These are phyloP conservation scores for Ovis aries DNA, from an alignment of 2,113 vertebrate genomes.

Conservation along the genomic window DNA sequence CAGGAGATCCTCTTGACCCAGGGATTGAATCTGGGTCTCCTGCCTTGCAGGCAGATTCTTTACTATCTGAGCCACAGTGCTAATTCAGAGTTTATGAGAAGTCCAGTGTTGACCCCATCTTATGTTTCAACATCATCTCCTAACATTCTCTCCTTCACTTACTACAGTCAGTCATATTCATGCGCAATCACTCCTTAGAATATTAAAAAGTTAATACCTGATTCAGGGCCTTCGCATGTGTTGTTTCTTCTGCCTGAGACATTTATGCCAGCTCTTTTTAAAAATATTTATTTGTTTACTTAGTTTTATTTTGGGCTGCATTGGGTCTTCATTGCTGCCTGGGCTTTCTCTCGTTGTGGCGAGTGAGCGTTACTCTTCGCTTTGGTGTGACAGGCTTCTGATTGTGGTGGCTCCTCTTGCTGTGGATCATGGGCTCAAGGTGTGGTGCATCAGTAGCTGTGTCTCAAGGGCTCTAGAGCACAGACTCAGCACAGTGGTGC, in stretches of 20 bases:
- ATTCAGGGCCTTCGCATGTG: neutral
- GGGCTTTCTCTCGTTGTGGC: rapidly evolving
- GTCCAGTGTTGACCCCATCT: neutral
- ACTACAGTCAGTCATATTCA: neutral
- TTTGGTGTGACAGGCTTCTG: neutral
- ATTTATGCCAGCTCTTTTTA: neutral
- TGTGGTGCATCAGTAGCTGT: neutral
- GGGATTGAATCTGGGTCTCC: neutral
- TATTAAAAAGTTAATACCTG: neutral
- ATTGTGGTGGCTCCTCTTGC: neutral
- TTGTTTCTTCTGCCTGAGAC: neutral
- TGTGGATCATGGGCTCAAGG: neutral
- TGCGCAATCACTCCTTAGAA: neutral
- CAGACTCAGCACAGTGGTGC: neutral
- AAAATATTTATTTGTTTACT: neutral
- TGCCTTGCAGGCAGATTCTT: neutral
- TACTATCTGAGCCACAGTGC: neutral
- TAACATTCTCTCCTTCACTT: neutral
- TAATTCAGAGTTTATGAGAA: neutral
- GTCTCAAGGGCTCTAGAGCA: neutral
- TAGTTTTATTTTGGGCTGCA: neutral
- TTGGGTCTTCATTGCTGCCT: neutral
- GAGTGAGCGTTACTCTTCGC: rapidly evolving
- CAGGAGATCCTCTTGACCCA: neutral
- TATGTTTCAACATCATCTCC: neutral